Percentiles rank a stretch among this genome's conserved stretches.
Evolutionary conservation across 2,113 vertebrate genomes (phyloP).

Genomic region (Vimba vimba): DNA sequence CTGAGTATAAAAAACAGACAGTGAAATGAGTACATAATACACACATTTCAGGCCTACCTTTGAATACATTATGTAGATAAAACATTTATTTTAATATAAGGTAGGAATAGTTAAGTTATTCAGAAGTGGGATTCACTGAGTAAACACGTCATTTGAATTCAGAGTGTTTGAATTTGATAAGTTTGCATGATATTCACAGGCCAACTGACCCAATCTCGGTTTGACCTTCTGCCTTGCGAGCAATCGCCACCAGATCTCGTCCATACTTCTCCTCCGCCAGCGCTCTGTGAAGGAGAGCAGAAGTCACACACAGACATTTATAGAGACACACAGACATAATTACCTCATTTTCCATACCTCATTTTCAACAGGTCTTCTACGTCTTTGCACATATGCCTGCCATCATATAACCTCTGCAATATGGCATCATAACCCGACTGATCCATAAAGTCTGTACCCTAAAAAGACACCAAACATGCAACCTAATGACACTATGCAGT

Average conservation of each 20-base stretch:
- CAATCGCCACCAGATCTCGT: constrained; percentile 89
- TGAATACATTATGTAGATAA: neutral
- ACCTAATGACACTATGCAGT: neutral
- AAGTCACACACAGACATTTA: constrained; percentile 11
- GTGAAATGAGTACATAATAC: neutral
- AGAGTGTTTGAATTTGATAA: neutral
- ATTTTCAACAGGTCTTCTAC: constrained; percentile 91
- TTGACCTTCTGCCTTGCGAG: constrained; percentile 86
- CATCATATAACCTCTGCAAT: constrained; percentile 84
- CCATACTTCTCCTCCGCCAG: constrained; percentile 92
- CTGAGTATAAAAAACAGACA: constrained; percentile 70
- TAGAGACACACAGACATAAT: neutral
- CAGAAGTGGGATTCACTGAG: neutral
- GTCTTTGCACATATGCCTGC: constrained; percentile 92
- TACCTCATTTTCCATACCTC: constrained; percentile 88
- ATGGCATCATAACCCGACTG: constrained; percentile 85
- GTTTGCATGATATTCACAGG: neutral
- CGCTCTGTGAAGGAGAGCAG: constrained; percentile 75
- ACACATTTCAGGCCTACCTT: neutral
- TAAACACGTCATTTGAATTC: neutral
- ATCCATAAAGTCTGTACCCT: constrained; percentile 86
- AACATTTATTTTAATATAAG: neutral
- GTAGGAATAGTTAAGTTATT: neutral
- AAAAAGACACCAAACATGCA: constrained; percentile 17
- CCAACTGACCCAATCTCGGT: constrained; percentile 85